A percentile compares a stretch with the other conserved stretches of the same genome.
Conservation (phyloP, 2,888 invertebrate genomes). For the Polydrusus tereticollis region DNA sequence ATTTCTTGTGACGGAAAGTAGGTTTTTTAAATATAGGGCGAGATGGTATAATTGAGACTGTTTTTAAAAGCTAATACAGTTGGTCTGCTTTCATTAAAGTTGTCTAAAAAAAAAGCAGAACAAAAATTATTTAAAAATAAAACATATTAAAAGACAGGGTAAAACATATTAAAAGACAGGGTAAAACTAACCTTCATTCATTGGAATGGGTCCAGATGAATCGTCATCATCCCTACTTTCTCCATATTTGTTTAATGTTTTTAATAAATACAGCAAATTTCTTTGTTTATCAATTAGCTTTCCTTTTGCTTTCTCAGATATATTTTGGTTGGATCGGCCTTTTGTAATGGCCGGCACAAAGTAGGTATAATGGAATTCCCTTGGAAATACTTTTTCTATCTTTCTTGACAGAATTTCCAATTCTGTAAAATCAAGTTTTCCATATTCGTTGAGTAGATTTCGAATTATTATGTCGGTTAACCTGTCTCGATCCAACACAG, state of each 20-base stretch:
- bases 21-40: no score
- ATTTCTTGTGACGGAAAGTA: no score
- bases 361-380: slow-evolving; percentile 9
- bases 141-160: neutral
- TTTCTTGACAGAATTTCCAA: slow-evolving; percentile 5
- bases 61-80: slow-evolving; percentile 1
- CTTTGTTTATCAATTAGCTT: slow-evolving; percentile 15
- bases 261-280: slow-evolving; percentile 17
- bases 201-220: neutral
- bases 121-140: neutral
- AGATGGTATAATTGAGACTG: no score
- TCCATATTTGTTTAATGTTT: neutral
- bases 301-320: slow-evolving; percentile 10
- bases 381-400: slow-evolving; percentile 13
- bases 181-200: slow-evolving; percentile 12
- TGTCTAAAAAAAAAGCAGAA: neutral
- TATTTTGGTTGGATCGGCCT: slow-evolving; percentile 3
- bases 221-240: neutral
- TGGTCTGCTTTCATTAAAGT: neutral
- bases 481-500: slow-evolving; percentile 12
- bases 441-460: slow-evolving; percentile 9
- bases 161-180: no score
- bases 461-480: slow-evolving; percentile 15
- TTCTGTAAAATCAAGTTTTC: slow-evolving; percentile 7
- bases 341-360: slow-evolving; percentile 14